A percentile compares a stretch with the other conserved stretches of the same genome.
phyloP scores from a whole-genome alignment of 1,140 invertebrate species.

The Hyposmocoma kahamanoa region DNA sequence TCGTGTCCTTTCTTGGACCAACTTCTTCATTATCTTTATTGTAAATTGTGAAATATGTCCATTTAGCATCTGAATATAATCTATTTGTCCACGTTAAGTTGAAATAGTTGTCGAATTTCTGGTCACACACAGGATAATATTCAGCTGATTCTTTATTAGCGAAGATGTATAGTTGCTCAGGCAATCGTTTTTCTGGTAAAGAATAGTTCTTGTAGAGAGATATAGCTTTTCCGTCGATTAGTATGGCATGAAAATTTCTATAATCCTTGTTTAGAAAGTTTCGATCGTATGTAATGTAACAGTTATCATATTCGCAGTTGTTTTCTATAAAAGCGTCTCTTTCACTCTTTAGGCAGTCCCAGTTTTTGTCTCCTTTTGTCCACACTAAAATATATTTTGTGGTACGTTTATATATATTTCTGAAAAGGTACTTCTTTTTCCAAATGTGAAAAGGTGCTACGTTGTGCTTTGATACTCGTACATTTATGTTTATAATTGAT shows the following conservation, averaged over 20 bases:
- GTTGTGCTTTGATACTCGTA: too few species aligned
- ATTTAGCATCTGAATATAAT: conserved; percentile 50
- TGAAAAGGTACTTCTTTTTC: background rate
- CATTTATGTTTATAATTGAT: too few species aligned
- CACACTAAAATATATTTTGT: conserved; percentile 1
- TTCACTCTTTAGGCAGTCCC: background rate
- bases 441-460: too few species aligned
- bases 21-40: conserved; percentile 7
- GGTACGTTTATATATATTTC: too few species aligned
- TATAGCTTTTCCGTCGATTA: background rate
- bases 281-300: background rate
- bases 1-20: background rate
- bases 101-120: conserved; percentile 39
- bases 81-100: conserved; percentile 75
- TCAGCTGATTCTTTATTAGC: conserved; percentile 42
- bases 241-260: background rate
- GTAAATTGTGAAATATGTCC: conserved; percentile 42
- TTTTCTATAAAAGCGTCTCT: background rate
- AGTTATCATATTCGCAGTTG: background rate
- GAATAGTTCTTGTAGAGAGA: background rate
- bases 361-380: background rate
- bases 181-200: background rate
- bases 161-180: conserved; percentile 46
- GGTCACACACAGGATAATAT: conserved; percentile 16
- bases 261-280: background rate